These are phyloP conservation scores for Catharus minimus DNA, from an alignment of 2,113 vertebrate species.

Conservation along the genomic window DNA sequence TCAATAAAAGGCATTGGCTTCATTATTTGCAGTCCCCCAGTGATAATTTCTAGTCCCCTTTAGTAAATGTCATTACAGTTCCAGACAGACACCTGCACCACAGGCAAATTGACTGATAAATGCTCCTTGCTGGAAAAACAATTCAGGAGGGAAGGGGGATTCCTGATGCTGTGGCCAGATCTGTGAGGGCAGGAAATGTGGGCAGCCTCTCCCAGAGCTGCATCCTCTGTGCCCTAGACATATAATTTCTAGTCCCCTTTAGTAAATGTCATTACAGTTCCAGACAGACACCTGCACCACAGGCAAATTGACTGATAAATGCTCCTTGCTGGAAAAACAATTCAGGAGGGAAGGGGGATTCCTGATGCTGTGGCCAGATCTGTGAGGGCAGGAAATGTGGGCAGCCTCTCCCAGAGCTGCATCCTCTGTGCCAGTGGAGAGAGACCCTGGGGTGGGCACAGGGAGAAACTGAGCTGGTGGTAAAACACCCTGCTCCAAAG, in stretches of 20 bases:
- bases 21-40: constrained; percentile 44
- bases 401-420: not conserved
- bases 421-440: not conserved
- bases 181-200: not conserved
- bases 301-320: constrained; percentile 5
- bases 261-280: constrained; percentile 40
- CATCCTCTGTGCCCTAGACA: not conserved
- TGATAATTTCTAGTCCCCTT: constrained; percentile 35
- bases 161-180: not conserved
- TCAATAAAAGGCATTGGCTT: constrained; percentile 49
- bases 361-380: not conserved
- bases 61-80: constrained; percentile 38
- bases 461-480: not conserved
- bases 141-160: accelerated
- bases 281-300: constrained; percentile 34
- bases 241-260: constrained; percentile 32
- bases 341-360: accelerated
- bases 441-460: not conserved
- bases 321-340: not conserved
- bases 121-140: not conserved
- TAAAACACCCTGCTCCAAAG: not conserved
- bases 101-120: not conserved
- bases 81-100: constrained; percentile 41
- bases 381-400: not conserved
- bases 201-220: not conserved